These are phyloP conservation scores for Pseudomyrmex cubaensis DNA, from an alignment of 1,140 invertebrate genomes.

Conservation along the genomic window DNA sequence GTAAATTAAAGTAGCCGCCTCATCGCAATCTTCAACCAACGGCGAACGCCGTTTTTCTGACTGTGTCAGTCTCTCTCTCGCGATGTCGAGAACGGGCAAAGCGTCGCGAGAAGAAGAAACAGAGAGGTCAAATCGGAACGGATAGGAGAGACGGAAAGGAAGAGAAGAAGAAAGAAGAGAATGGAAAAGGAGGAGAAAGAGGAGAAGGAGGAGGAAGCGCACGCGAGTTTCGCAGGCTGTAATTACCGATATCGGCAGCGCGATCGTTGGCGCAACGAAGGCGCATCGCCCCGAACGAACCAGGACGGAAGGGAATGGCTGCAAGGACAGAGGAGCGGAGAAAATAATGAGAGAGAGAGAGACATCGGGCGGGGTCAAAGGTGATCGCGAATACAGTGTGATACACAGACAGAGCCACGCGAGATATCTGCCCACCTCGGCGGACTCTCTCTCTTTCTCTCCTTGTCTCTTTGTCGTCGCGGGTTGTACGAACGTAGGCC, in stretches of 20 bases:
- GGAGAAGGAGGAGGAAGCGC: slow-evolving; percentile 38
- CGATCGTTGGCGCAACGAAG: slow-evolving; percentile 68
- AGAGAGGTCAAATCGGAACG: slow-evolving; percentile 28
- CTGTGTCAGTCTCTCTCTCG: background rate
- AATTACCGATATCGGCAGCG: slow-evolving; percentile 74
- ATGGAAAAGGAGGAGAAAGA: background rate
- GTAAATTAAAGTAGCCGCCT: background rate
- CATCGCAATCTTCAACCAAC: background rate
- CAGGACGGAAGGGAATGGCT: slow-evolving; percentile 41
- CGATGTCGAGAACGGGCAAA: slow-evolving; percentile 9
- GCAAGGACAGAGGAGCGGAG: slow-evolving; percentile 32
- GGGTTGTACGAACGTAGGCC: slow-evolving; percentile 59
- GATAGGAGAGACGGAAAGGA: slow-evolving; percentile 40
- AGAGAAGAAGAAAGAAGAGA: background rate
- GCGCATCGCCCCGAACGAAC: slow-evolving; percentile 49
- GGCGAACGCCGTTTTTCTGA: background rate
- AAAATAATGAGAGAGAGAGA: slow-evolving; percentile 35
- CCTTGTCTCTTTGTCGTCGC: slow-evolving; percentile 38
- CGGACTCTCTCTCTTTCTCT: slow-evolving; percentile 27
- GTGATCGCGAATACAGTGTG: slow-evolving; percentile 60
- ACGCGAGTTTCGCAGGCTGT: slow-evolving; percentile 65
- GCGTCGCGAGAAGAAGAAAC: slow-evolving; percentile 1
- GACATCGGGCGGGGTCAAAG: slow-evolving; percentile 58
- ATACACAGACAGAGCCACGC: slow-evolving; percentile 50
- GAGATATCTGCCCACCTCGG: slow-evolving; percentile 69